phyloP scores from a whole-genome alignment of 2,797 vertebrate species.

The Gephyroberyx darwinii region DNA sequence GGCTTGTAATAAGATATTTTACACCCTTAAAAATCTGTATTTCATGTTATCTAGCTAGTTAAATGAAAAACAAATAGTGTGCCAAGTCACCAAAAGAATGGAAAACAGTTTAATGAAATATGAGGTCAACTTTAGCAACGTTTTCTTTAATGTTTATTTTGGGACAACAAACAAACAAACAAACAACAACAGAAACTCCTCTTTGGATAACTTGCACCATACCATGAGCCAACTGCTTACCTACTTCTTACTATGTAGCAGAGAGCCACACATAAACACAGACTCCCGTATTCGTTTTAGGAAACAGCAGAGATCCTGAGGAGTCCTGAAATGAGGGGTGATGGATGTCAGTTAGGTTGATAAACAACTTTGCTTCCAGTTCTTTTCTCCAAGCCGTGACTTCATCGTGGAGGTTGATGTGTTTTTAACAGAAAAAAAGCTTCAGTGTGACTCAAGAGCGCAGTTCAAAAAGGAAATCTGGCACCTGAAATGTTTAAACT shows the following conservation, averaged over 20 bases:
- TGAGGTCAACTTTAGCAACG: neutral
- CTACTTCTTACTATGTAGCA: slow-evolving; percentile 27
- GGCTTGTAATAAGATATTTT: neutral
- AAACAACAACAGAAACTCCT: no score
- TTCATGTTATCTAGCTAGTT: neutral
- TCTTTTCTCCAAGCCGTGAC: slow-evolving; percentile 71
- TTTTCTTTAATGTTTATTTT: neutral
- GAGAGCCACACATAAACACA: slow-evolving; percentile 25
- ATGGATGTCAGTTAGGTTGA: slow-evolving; percentile 70
- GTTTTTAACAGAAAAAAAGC: slow-evolving; percentile 54
- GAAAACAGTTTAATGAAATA: slow-evolving; percentile 7
- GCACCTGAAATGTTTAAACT: slow-evolving; percentile 62
- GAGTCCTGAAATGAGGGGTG: slow-evolving; percentile 54
- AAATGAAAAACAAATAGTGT: slow-evolving; percentile 8
- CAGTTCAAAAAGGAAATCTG: slow-evolving; percentile 62
- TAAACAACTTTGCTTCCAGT: slow-evolving; percentile 75
- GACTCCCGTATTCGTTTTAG: slow-evolving; percentile 39
- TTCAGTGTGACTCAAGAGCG: slow-evolving; percentile 58
- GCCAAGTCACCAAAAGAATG: neutral
- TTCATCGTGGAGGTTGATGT: slow-evolving; percentile 67
- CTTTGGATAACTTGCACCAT: slow-evolving; percentile 31
- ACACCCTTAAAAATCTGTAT: slow-evolving; percentile 12
- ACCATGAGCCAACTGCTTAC: slow-evolving; percentile 9
- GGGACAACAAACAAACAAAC: no score
- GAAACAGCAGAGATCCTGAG: slow-evolving; percentile 58